Evolutionary conservation across 1,140 invertebrate species (phyloP).

Genomic region (Eciton burchellii): DNA sequence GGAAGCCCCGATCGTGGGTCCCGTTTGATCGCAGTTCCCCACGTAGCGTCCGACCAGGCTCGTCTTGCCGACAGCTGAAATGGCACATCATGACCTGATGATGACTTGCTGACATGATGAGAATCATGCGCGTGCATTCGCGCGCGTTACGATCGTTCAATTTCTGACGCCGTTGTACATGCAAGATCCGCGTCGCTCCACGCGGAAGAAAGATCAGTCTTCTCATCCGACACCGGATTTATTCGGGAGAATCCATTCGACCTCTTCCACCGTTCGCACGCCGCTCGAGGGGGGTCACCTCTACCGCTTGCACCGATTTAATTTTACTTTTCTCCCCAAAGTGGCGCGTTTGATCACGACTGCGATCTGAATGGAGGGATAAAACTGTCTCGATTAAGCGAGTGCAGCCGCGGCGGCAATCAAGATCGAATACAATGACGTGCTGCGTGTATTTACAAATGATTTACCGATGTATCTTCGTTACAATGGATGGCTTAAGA

Average conservation of each 20-base stretch:
- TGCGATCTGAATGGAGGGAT: too few relatives aligned
- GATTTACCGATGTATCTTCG: neutral
- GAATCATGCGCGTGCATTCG: neutral
- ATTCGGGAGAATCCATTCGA: too few relatives aligned
- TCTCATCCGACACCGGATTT: neutral
- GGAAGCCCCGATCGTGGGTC: constrained; percentile 94
- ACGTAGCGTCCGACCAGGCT: constrained; percentile 93
- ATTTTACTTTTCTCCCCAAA: too few relatives aligned
- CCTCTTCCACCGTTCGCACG: neutral
- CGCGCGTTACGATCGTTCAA: neutral
- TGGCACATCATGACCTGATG: constrained; percentile 48
- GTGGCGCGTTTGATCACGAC: too few relatives aligned
- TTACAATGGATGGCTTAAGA: neutral
- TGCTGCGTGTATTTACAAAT: neutral
- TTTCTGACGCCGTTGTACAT: neutral
- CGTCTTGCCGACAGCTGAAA: constrained; percentile 94
- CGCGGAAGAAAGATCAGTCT: neutral
- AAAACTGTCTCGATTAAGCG: too few relatives aligned
- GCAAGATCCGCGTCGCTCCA: neutral
- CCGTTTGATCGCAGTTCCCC: constrained; percentile 91
- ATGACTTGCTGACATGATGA: neutral
- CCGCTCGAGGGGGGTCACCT: too few relatives aligned
- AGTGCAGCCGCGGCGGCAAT: too few relatives aligned
- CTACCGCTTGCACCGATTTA: too few relatives aligned
- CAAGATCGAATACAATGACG: too few relatives aligned